Evolutionary conservation across 2,113 vertebrate species (phyloP).

Genomic region (Psophia crepitans): DNA sequence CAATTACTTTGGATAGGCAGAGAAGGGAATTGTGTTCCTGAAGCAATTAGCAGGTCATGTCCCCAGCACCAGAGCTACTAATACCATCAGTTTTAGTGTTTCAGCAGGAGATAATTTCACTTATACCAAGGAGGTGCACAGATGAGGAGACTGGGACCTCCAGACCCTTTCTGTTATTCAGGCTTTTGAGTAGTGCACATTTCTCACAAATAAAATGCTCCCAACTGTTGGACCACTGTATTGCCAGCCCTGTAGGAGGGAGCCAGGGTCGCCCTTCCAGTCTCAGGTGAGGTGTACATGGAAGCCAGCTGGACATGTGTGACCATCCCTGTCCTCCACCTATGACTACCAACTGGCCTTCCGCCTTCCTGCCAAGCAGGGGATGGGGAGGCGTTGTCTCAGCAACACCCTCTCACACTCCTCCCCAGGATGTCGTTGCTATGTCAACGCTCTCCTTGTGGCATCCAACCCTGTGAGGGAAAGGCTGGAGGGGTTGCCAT

Average conservation of each 20-base stretch:
- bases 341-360: background rate
- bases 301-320: fast-evolving
- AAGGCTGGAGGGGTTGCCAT: background rate
- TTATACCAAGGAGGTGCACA: background rate
- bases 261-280: too few relatives aligned
- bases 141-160: background rate
- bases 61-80: background rate
- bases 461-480: background rate
- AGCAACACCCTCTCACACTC: background rate
- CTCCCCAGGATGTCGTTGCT: background rate
- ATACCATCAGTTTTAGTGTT: background rate
- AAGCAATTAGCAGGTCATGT: background rate
- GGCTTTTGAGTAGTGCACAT: background rate
- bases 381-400: background rate
- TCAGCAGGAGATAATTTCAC: background rate
- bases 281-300: fast-evolving
- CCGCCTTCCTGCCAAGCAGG: background rate
- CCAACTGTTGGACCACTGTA: background rate
- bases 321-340: background rate
- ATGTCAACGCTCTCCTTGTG: background rate
- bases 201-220: background rate
- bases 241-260: background rate
- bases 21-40: background rate
- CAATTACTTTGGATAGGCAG: background rate
- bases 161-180: background rate